These are phyloP conservation scores for Epizoanthus stellaris DNA, from an alignment of 92 coral and sea anemone species.

Conservation along the genomic window DNA sequence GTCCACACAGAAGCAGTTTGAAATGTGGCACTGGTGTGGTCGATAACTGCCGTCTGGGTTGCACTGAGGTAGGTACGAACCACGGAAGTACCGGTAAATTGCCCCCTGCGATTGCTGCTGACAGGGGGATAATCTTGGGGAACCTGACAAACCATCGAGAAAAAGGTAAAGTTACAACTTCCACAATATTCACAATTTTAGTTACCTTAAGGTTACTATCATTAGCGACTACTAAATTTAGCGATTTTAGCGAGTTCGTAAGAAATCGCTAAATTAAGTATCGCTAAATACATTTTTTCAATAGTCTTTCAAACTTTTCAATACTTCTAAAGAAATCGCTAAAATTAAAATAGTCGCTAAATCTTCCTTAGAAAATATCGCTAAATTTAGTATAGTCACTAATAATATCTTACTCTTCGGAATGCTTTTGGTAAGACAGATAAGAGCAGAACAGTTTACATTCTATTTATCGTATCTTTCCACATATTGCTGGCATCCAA, in stretches of 20 bases:
- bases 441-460: background rate
- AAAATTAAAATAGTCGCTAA: too few species aligned
- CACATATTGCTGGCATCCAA: background rate
- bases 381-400: too few species aligned
- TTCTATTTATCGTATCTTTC: background rate
- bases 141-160: constrained; percentile 4
- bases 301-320: too few species aligned
- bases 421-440: background rate
- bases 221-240: too few species aligned
- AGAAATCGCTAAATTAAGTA: too few species aligned
- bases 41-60: constrained; percentile 76
- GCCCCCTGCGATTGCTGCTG: constrained; percentile 65
- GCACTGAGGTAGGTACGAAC: constrained; percentile 77
- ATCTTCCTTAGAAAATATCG: too few species aligned
- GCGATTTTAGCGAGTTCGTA: too few species aligned
- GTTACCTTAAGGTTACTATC: too few species aligned
- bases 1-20: constrained; percentile 80
- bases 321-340: too few species aligned
- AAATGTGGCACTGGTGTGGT: constrained; percentile 77
- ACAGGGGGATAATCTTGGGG: constrained; percentile 63
- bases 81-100: constrained; percentile 69
- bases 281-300: too few species aligned
- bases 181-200: too few species aligned
- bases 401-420: too few species aligned
- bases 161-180: background rate